Base-by-base conservation (phyloP, 2,113 vertebrate species). In the Colossoma macropomum region DNA sequence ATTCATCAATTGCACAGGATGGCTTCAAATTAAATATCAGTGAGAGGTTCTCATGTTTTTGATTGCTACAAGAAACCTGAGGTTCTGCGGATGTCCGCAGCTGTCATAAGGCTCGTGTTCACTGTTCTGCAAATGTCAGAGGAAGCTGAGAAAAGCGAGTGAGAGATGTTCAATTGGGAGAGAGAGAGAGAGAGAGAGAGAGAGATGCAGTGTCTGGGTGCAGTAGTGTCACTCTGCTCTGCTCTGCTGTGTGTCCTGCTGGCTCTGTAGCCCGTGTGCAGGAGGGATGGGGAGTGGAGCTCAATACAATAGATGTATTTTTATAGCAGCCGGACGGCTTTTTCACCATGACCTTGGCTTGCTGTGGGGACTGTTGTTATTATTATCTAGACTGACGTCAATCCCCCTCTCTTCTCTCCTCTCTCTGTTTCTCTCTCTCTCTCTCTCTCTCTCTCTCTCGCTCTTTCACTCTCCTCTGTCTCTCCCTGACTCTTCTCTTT, bases 311-410 rank as follows among this genome's bases (percentile, higher is more conserved):
- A 82, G 82, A 12, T 90, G 87, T 93, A 65, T 92, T 90, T 93
- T 90, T 89, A 90, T 88, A 89, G 91, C 86, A 89, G 50, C 82
- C 86, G 77, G 82, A 87, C 85, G 80, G 80, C n/a, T 78, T 86
- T 88, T 91, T 90, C 59, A 87, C 83, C 54, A 60, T 88, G 90
- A 93, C 91, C 92, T 92, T 92, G 91, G 82, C 80, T 82, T 87
- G 84, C 85, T 89, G 69, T 76, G 79, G 52, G 28, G 75, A 84
- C 80, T 88, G 89, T 88, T 92, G 87, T 93, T 93, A 84, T 93
- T 92, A 91, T 91, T 89, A 94, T 90, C 88, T 68, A 79, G 66
- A 90, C 88, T 95, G 92, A 93, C 88, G 89, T 93, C 90, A 92
- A 91, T 85, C 86, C 86, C 86, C 66, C 32, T 76, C 41, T 62